Evolutionary conservation across 2,888 invertebrate genomes (phyloP).

Genomic region (Erebia epiphron): DNA sequence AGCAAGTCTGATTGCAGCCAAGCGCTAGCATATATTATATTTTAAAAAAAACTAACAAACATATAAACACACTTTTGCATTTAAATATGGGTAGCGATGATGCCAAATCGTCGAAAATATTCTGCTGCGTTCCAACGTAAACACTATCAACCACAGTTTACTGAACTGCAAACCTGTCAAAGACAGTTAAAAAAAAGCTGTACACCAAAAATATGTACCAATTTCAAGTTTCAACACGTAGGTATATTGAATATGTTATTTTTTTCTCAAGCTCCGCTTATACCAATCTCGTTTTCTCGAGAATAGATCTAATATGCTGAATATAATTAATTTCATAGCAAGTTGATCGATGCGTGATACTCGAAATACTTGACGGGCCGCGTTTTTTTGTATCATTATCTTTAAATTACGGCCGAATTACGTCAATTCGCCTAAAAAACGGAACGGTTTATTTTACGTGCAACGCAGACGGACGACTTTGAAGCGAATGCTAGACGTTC

Average conservation of each 20-base stretch:
- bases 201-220: slow-evolving; percentile 66
- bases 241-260: slow-evolving; percentile 66
- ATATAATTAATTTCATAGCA: slow-evolving; percentile 79
- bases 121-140: too few relatives aligned
- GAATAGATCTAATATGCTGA: slow-evolving; percentile 80
- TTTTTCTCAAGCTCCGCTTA: slow-evolving; percentile 58
- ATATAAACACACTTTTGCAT: too few relatives aligned
- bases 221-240: too few relatives aligned
- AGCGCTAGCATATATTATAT: too few relatives aligned
- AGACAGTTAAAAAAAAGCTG: slow-evolving; percentile 42
- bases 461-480: neutral
- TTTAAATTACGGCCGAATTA: slow-evolving; percentile 76
- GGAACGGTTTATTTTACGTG: slow-evolving; percentile 55
- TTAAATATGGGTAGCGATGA: too few relatives aligned
- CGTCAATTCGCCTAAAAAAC: slow-evolving; percentile 73
- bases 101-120: too few relatives aligned
- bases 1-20: too few relatives aligned
- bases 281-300: slow-evolving; percentile 79
- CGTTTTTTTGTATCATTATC: slow-evolving; percentile 63
- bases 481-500: too few relatives aligned
- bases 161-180: slow-evolving; percentile 5
- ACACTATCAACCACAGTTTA: neutral
- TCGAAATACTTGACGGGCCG: slow-evolving; percentile 49
- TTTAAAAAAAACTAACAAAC: too few relatives aligned
- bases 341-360: slow-evolving; percentile 79